Percentiles rank a stretch among this genome's conserved stretches.
phyloP scores from a whole-genome alignment of 2,113 vertebrate genomes.

The Candoia aspera region DNA sequence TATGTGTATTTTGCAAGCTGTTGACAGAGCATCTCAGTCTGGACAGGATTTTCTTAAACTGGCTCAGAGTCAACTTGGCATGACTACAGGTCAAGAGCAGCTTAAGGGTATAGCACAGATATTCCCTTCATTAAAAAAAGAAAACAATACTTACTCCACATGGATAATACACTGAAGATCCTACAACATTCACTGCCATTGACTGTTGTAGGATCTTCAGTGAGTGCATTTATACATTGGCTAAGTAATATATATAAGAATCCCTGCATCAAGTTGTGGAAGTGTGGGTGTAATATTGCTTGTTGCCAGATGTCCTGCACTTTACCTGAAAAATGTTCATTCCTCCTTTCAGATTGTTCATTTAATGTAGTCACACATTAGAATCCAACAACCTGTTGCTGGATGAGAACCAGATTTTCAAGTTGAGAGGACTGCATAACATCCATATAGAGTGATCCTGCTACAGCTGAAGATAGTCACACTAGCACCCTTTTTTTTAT shows the following conservation, averaged over 20 bases:
- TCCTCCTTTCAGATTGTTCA: not conserved
- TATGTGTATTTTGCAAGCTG: not conserved
- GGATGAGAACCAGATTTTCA: not conserved
- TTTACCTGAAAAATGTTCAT: too few species aligned
- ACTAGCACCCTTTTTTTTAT: not conserved
- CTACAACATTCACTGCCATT: too few species aligned
- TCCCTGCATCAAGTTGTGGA: not conserved
- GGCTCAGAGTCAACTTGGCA: too few species aligned
- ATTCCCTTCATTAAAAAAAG: too few species aligned
- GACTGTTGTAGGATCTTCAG: not conserved
- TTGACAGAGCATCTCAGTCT: not conserved
- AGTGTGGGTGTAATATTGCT: not conserved
- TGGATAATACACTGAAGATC: too few species aligned
- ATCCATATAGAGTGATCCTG: not conserved
- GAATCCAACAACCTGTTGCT: not conserved
- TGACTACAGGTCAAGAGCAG: too few species aligned
- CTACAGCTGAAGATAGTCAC: not conserved
- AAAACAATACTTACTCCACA: not conserved
- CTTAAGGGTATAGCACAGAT: too few species aligned
- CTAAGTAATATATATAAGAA: not conserved
- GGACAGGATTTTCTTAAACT: not conserved
- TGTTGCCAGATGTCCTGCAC: not conserved
- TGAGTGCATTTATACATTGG: not conserved
- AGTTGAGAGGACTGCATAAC: not conserved
- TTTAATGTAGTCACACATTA: not conserved